Base-by-base conservation (phyloP, 2,888 invertebrate genomes). In the Machimus rusticus region DNA sequence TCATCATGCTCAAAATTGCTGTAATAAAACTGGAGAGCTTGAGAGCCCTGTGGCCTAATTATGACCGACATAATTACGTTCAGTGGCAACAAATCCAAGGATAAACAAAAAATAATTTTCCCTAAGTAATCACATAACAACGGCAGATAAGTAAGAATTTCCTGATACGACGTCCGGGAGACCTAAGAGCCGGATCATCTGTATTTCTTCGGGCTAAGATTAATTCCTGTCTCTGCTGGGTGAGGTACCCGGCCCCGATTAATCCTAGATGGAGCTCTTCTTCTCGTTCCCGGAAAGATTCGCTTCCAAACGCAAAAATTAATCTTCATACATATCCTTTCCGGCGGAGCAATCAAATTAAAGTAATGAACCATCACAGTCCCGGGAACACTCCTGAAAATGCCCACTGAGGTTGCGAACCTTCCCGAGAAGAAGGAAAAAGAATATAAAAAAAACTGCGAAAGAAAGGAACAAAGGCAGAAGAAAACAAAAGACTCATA, bases 271-370 rank as follows among this genome's bases (percentile, higher is more conserved):
- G 4, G 43, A 14, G 12, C 16, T 4, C 34, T 81, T 34, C 55
- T 8, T 14, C 14, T 23, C 14, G n/a, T 55, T 16, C 55, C 28
- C 34, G 12, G 23, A 79, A 46, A 23, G 19, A 43, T 55, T 81
- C 28, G 9, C 28, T 55, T 31, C 51, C 12, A 31, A 84, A 84
- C 43, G 84, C 66, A 66, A 23, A 39, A 74, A 84, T 84, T 84
- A 84, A 66, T 84, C 84, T 55, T 46, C 55, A 76, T 34, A 46
- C 37, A 37, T 81, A 81, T 86, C 76, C 51, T 77, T 76, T 51
- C 55, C 31, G 43, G 14, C n/a, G 34, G 19, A 34, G 86, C 51
- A 77, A 86, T 86, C 86, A 86, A 86, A 86, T 86, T 86, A 86
- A 76, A 55, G 74, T 86, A 86, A 86, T 86, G 86, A 51, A 76